Conservation (phyloP, 2,888 invertebrate species). For the Acanthopleura granulata region DNA sequence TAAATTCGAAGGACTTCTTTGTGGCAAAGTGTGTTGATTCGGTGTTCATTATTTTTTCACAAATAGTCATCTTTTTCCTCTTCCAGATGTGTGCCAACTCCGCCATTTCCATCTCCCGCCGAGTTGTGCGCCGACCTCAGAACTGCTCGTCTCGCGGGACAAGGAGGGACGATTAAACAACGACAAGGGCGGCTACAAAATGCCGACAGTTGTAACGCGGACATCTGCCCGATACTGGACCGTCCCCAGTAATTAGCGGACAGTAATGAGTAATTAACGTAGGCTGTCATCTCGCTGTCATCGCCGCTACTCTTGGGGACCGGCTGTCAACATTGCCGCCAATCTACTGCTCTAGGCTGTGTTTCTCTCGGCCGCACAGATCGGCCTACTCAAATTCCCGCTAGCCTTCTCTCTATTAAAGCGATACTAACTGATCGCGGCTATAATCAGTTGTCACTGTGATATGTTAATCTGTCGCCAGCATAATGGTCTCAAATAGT, state of each 20-base stretch:
- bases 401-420: background rate
- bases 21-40: no score
- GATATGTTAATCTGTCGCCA: background rate
- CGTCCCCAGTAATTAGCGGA: background rate
- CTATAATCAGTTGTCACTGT: background rate
- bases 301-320: background rate
- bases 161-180: no score
- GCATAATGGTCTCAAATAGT: no score
- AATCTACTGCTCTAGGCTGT: background rate
- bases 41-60: no score
- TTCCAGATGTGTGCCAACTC: no score
- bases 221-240: background rate
- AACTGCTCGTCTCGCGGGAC: no score
- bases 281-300: background rate
- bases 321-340: background rate
- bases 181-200: background rate
- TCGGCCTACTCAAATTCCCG: background rate
- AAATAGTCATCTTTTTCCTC: no score
- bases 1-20: no score
- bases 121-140: no score
- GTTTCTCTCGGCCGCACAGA: background rate
- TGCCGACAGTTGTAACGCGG: background rate
- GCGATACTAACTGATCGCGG: background rate
- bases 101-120: no score
- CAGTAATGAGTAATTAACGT: slow-evolving; percentile 1